phyloP scores from a whole-genome alignment of 2,113 vertebrate species.

The Gallinago media region DNA sequence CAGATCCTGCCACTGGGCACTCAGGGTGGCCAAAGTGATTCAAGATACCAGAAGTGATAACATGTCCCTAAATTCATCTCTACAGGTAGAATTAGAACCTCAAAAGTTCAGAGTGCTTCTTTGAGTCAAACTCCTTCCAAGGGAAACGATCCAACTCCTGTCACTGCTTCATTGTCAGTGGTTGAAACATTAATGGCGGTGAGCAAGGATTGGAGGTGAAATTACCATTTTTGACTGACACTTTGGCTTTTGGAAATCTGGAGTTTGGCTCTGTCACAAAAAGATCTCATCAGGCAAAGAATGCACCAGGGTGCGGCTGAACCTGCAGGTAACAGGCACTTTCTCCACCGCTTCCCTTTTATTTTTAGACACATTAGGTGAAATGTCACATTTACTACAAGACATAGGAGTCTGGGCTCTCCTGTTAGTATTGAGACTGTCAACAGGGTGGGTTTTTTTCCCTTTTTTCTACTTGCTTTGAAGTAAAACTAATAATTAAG shows the following conservation, averaged over 20 bases:
- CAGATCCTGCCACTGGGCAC: background rate
- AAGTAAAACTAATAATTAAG: slow-evolving; percentile 56
- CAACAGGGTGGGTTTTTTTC: background rate
- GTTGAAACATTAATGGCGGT: background rate
- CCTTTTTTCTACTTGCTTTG: background rate
- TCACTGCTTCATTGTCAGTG: background rate
- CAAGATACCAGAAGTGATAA: background rate
- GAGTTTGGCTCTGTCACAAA: background rate
- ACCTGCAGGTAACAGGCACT: background rate
- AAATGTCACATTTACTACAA: slow-evolving; percentile 17
- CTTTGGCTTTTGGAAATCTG: background rate
- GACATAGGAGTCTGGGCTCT: background rate
- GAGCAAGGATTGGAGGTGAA: slow-evolving; percentile 8
- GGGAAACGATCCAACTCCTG: background rate
- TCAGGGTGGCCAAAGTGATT: background rate
- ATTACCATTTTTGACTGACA: slow-evolving; percentile 3
- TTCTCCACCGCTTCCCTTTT: slow-evolving; percentile 39
- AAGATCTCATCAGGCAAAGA: background rate
- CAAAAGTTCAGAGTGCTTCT: rapidly evolving
- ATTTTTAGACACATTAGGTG: slow-evolving; percentile 50
- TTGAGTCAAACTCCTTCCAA: background rate
- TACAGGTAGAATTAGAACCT: background rate
- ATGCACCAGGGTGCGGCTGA: background rate
- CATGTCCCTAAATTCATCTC: background rate
- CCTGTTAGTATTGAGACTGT: background rate